These are phyloP conservation scores for Zaprionus davidi DNA, from an alignment of 1,140 invertebrate species.

Conservation along the genomic window DNA sequence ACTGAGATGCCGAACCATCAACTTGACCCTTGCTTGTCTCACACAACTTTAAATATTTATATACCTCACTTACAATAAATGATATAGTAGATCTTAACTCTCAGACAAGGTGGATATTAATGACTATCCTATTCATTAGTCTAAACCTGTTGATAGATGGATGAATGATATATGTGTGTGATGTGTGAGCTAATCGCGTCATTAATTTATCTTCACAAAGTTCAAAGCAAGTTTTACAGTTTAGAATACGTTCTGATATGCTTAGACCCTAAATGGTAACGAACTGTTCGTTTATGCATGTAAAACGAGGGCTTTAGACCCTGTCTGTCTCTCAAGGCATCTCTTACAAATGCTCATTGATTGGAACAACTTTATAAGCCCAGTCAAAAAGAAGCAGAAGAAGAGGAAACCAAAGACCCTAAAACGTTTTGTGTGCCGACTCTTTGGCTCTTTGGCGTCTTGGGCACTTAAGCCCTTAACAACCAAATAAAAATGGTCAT, in stretches of 20 bases:
- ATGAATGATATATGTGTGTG: conserved; percentile 11
- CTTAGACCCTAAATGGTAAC: conserved; percentile 12
- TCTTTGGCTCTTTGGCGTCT: conserved; percentile 10
- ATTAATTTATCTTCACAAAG: conserved; percentile 23
- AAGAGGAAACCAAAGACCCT: background rate
- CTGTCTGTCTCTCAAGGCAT: background rate
- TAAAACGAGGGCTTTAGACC: conserved; percentile 3
- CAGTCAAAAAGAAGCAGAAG: background rate
- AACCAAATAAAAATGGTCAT: conserved; percentile 60
- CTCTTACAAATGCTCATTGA: conserved; percentile 59
- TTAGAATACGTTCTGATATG: conserved; percentile 1
- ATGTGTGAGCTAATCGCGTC: conserved; percentile 20
- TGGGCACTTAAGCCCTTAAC: conserved; percentile 68
- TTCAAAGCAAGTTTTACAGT: conserved; percentile 21
- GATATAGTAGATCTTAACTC: conserved; percentile 1
- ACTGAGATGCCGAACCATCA: background rate
- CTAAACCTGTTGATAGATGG: conserved; percentile 2
- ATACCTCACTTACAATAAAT: conserved; percentile 7
- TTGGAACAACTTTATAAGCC: conserved; percentile 66
- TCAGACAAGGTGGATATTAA: conserved; percentile 6
- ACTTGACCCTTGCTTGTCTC: background rate
- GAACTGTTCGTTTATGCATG: conserved; percentile 2
- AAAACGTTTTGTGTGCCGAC: conserved; percentile 15
- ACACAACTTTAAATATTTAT: conserved; percentile 9
- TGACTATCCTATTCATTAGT: conserved; percentile 25